Evolutionary conservation across 2,797 vertebrate genomes (phyloP), one percentile per base, ranked within the genome.

Genomic region (Acrocephalus scirpaceus): DNA sequence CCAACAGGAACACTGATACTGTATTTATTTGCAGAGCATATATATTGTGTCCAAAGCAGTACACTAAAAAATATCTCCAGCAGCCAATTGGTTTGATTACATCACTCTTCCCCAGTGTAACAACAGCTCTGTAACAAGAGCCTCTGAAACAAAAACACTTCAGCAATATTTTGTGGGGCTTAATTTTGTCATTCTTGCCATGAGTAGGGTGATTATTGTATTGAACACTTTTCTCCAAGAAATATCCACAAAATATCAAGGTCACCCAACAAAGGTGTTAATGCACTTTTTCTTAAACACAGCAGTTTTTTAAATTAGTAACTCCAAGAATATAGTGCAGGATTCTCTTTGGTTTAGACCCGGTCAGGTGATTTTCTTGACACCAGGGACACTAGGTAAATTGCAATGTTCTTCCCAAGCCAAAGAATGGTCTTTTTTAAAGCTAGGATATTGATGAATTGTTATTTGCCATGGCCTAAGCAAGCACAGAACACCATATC

Each of bases 11-110:
- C 93, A 80, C 95, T 98, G 97, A 98, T 98, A 97, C 70, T 88
- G 89, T 96, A 96, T 97, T 98, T 98, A 98, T 97, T 97, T 97
- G 93, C 90, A 94, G 54, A 87, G 94, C 97, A 97, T 97, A 98
- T 97, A 97, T 96, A 97, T 95, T 92, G 78, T 69, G 92, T 98
- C 97, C 90, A 50, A 97, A 96, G 89, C 83, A 97, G 84, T 91
- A 92, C 94, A 97, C 97, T 98, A 97, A 97, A 96, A 97, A 96
- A 96, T 92, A 98, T 97, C 91, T 97, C 90, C 71, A 16, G 95
- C 94, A 98, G 92, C 86, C 96, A 96, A 91, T 76, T 92, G 93
- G 86, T 97, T 96, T 97, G 97, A 97, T 97, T 96, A 93, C 90
- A 84, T 96, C 97, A 96, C 90, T 96, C 91, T 96, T 96, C 74